phyloP scores from a whole-genome alignment of 2,888 invertebrate genomes.

The Dascillus cervinus region DNA sequence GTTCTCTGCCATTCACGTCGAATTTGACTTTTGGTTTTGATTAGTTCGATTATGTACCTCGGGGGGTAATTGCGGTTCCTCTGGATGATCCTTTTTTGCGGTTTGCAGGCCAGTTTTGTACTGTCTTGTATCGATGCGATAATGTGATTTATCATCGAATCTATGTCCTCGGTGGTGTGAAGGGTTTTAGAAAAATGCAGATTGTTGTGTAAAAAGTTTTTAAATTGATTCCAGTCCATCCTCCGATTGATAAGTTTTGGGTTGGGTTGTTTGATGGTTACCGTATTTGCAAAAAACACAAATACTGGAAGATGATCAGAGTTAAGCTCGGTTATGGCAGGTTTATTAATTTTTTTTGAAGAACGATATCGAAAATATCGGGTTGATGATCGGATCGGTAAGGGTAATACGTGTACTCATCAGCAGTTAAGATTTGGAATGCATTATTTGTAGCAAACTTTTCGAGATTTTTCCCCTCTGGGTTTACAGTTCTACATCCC shows the following conservation, averaged over 20 bases:
- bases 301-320: too few species aligned
- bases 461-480: constrained; percentile 7
- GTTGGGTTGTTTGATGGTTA: constrained; percentile 5
- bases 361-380: constrained; percentile 10
- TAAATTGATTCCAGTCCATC: constrained; percentile 3
- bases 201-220: not conserved
- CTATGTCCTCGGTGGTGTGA: constrained; percentile 3
- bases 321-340: constrained; percentile 9
- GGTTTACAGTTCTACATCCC: constrained; percentile 10
- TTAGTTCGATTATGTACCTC: constrained; percentile 1
- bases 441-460: constrained; percentile 3
- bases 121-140: constrained; percentile 4
- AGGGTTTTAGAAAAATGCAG: not conserved
- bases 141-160: constrained; percentile 4
- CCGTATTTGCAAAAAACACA: constrained; percentile 7
- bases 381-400: constrained; percentile 9
- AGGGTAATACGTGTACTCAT: constrained; percentile 10
- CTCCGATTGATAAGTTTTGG: constrained; percentile 2
- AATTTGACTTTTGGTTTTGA: constrained; percentile 4
- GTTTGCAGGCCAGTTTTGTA: constrained; percentile 2
- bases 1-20: constrained; percentile 5
- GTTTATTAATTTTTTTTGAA: constrained; percentile 7
- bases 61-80: not conserved
- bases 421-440: constrained; percentile 9
- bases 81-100: not conserved